A percentile compares a stretch with the other conserved stretches of the same genome.
Evolutionary conservation across 2,888 invertebrate species (phyloP).

Genomic region (Dasypogon diadema): DNA sequence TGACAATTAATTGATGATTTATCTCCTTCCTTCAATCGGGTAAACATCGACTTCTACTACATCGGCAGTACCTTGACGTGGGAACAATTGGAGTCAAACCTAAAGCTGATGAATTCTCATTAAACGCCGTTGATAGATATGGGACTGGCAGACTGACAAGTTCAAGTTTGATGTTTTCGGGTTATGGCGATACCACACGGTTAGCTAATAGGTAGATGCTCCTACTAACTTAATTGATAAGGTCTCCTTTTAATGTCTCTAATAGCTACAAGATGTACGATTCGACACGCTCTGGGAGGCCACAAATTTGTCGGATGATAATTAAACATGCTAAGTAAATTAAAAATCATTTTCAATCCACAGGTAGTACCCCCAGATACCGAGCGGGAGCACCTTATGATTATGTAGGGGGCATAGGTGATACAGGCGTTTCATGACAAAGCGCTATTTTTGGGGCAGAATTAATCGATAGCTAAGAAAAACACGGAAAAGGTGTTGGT

Average conservation of each 20-base stretch:
- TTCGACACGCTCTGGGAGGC: conserved; percentile 43
- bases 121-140: neutral
- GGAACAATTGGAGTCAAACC: neutral
- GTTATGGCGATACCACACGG: neutral
- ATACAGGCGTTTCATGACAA: too few species aligned
- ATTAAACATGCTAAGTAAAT: conserved; percentile 24
- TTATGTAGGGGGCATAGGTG: too few species aligned
- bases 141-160: neutral
- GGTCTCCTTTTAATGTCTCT: neutral
- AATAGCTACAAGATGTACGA: conserved; percentile 22
- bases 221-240: conserved; percentile 4
- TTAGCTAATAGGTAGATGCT: conserved; percentile 3
- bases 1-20: conserved; percentile 41
- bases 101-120: neutral
- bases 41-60: neutral
- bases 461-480: too few species aligned
- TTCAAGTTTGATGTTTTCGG: conserved; percentile 10
- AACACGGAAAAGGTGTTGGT: too few species aligned
- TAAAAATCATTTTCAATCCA: neutral
- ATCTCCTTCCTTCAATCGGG: neutral
- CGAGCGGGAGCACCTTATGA: too few species aligned
- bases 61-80: conserved; percentile 2
- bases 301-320: conserved; percentile 10
- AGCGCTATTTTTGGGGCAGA: too few species aligned
- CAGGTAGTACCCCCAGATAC: too few species aligned